Evolutionary conservation across 2,888 invertebrate genomes (phyloP), one percentile per base, ranked within the genome.

Genomic region (Drosophila paucipuncta): DNA sequence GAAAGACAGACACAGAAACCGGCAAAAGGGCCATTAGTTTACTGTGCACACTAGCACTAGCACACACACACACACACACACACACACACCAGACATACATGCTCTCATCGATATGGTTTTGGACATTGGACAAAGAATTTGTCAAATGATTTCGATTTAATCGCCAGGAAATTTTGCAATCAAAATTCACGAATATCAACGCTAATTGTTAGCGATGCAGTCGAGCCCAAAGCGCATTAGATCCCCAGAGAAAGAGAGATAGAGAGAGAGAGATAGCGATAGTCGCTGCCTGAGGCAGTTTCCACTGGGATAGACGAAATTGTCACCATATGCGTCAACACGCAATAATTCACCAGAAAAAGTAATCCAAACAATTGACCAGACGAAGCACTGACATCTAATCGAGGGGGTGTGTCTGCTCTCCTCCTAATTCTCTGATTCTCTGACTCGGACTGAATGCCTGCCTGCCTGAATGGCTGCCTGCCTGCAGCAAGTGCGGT

Each of bases 241-340:
- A 65, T 74, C 55, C 80, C 62, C 37, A 66, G 65, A 71, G 68
- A 11, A 33, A 54, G 52, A 54, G n/a, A n/a, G n/a, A n/a, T n/a
- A n/a, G n/a, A n/a, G 69, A 55, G 37, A 52, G 49, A 67, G 66
- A 61, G 65, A 64, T 13, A 47, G 22, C 0, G 35, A 47, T n/a
- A n/a, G 30, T 13, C 49, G n/a, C 43, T 47, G 11, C 9, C 16
- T n/a, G 49, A 47, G 72, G 31, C 52, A 55, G 68, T 31, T 63
- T 57, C 60, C 47, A 62, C 41, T 43, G 65, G 66, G 70, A 68
- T 77, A 73, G 68, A 58, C 59, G 61, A 90, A 92, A 92, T 92
- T 92, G 91, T 92, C 92, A 93, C 93, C 93, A 93, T 93, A 93
- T 93, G 93, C 93, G 93, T 93, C 93, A 93, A 93, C 93, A 93